Base-by-base conservation (phyloP, 2,797 vertebrate genomes). In the Balearica regulorum region DNA sequence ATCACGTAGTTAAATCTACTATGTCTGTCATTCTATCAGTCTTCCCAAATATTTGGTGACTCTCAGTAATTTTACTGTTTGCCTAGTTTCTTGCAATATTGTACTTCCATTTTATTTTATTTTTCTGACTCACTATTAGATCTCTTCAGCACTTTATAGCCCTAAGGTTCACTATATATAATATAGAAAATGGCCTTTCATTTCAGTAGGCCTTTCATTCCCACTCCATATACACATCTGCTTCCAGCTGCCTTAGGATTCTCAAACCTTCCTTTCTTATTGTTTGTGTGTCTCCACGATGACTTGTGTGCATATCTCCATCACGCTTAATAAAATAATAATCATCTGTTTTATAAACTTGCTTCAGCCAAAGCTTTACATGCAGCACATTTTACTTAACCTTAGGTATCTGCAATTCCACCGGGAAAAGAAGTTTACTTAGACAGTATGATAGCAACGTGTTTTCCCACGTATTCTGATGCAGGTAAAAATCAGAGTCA, bases 381-480 rank as follows among this genome's bases (percentile, higher is more conserved):
- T 77, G 69, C 37, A n/a, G 15, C 4, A 60, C 33, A 28, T 60
- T 66, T 26, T 43, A 13, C 44, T 83, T 70, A 72, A 72, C 18
- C 28, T 33, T 51, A 49, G 33, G 13, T n/a, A 64, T 43, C 53
- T 1, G 0, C 24, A 73, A 16, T 53, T 62, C 82, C 41, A 35
- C 21, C 24, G 37, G 70, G n/a, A 64, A 89, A 81, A 66, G n/a
- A 35, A 26, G 37, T 53, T 84, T 69, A 39, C 17, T 75, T 48
- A 48, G 31, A 78, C 19, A 79, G 4, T 5, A 22, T 0, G 5
- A 61, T 26, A 83, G n/a, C 49, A 43, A 43, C 0, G 0, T 13
- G 24, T 28, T 71, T 70, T 43, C 37, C 28, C 18, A 19, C 62
- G 86, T 53, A 19, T 51, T 66, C 48, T 70, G 68, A 48, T 29